phyloP scores from a whole-genome alignment of 2,888 invertebrate species.

The Phaonia tiefii region DNA sequence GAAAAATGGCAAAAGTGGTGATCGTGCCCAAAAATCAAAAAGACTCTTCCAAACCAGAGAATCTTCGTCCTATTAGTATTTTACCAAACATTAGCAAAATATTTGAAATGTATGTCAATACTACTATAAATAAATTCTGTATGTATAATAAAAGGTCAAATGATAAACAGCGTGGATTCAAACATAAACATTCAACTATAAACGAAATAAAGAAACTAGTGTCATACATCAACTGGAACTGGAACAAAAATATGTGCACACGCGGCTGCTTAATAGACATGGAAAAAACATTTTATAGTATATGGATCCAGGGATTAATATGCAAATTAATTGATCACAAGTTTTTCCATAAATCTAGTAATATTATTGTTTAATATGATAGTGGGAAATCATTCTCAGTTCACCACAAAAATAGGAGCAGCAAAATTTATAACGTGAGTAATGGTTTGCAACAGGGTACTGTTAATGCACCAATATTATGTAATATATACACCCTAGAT shows the following conservation, averaged over 20 bases:
- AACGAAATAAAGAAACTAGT: conserved; percentile 8
- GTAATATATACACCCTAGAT: conserved; percentile 30
- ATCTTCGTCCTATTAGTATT: conserved; percentile 20
- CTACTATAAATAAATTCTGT: not conserved
- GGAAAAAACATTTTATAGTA: not conserved
- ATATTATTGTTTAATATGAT: not conserved
- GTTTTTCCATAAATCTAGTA: not conserved
- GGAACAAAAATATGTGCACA: not conserved
- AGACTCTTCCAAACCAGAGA: not conserved
- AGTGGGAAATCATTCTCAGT: not conserved
- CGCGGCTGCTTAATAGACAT: not conserved
- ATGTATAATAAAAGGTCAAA: not conserved
- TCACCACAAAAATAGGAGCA: not conserved
- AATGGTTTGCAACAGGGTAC: conserved; percentile 21
- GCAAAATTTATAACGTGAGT: not conserved
- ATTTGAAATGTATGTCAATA: conserved; percentile 23
- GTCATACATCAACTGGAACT: conserved; percentile 5
- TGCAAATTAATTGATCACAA: not conserved
- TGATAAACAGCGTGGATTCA: not conserved
- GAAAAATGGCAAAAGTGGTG: conserved; percentile 35
- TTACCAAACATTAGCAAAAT: conserved; percentile 6
- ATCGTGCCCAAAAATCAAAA: conserved; percentile 34
- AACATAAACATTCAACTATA: conserved; percentile 12
- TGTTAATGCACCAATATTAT: conserved; percentile 24
- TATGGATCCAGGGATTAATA: not conserved